Evolutionary conservation across 2,888 invertebrate genomes (phyloP), one percentile per base, ranked within the genome.

Genomic region (Xylota segnis): DNA sequence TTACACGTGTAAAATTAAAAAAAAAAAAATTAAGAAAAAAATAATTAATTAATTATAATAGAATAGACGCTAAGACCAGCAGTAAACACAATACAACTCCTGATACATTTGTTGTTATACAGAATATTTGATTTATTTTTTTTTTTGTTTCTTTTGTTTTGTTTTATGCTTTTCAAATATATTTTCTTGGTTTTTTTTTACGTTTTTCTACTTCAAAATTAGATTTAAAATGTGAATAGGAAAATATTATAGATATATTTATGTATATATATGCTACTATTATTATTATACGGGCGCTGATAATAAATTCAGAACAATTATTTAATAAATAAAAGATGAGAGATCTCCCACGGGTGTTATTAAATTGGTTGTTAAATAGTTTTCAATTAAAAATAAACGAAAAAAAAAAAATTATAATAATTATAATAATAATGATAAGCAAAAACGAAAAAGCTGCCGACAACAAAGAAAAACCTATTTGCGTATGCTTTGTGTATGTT

Each of bases 1-100:
- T 82, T 86, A 86, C 86, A 82, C 71, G 82, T 77, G 86, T 76
- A 82, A 86, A 86, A 86, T 82, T 75, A 76, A 76, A 66, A 86
- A 76, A 86, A 76, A 83, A 81, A 59, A 71, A 32, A 37, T 29
- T 71, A 68, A 72, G 45, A 82, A 83, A 77, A 54, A 77, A 77
- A 56, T 65, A 77, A 82, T 83, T 72, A 77, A 66, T 83, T 83
- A 75, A 71, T 71, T 72, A 84, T 76, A 76, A 71, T 71, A 77
- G 68, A 81, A 81, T 81, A 86, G 75, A 82, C 76, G 82, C 86
- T 86, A 82, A 86, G 86, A 82, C 82, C 82, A 82, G 81, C 50
- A 72, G 71, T 76, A 71, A 82, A n/a, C 66, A 77, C 79, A 81
- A 75, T 75, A 81, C 75, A 81, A 84, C 84, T 84, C 68, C 81